Base-by-base conservation (phyloP, 2,888 invertebrate genomes). In the Microdon myrmicae region DNA sequence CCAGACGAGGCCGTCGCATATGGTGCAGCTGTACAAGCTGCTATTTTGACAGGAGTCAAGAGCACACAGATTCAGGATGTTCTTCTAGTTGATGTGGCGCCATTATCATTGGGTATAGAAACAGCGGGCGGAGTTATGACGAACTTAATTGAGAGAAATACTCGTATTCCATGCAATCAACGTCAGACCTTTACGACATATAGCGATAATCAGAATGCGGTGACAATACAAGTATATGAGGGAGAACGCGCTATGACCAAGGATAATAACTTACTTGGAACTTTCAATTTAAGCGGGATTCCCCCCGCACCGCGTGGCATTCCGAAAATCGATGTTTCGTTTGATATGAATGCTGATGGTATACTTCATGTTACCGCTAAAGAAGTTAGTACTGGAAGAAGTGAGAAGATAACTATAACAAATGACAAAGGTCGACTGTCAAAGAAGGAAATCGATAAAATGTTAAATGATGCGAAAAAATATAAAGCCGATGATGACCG, bases 1-100 rank as follows among this genome's bases (percentile, higher is more conserved):
- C 95, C 93, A 0, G 93, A 94, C 72, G 93, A 94, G 79, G 91
- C 96, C 4, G 91, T 96, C 1, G 96, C 96, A 1, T 96, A 94
- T 74, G 94, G 94, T 3, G 94, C 95, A 2, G 94, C 95, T 12
- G 93, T 96, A 0, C 96, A 96, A 79, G 96, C 94, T 1, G 96
- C 95, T 29, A 94, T 95, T 68, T 82, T 96, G 10, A 87, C 87
- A 10, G 94, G 93, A 17, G 92, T 83, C 71, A 79, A 81, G 22
- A 86, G 87, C 69, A 82, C 85, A 0, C 86, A 85, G 72, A 89
- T 94, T 53, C 89, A 91, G 77, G 93, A 94, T 70, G 88, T 94
- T 0, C 80, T 94, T 3, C 81, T 94, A 8, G 89, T 94, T 1
- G 94, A 94, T 71, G 89, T 93, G 0, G 86, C 90, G 0, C 91